Percentiles rank a stretch among this genome's conserved stretches.
Evolutionary conservation across 2,888 invertebrate genomes (phyloP).

Genomic region (Litoditis marina): DNA sequence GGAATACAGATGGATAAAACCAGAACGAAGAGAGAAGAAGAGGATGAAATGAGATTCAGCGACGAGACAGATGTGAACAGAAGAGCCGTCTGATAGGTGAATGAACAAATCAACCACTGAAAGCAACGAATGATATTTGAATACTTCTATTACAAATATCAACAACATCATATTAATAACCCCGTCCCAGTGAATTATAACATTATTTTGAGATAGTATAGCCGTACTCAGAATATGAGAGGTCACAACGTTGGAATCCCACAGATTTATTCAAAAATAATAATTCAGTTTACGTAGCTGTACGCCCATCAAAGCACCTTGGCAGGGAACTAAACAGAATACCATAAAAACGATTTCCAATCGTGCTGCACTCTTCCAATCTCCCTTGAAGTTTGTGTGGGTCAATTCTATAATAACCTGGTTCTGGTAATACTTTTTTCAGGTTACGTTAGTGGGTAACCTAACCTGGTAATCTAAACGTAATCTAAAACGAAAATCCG

Average conservation of each 20-base stretch:
- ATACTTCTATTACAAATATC: no score
- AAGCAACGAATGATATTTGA: conserved; percentile 64
- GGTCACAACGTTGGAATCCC: not conserved
- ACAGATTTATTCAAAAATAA: not conserved
- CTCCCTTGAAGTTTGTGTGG: no score
- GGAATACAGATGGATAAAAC: conserved; percentile 74
- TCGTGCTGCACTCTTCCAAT: no score
- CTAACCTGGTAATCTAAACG: no score
- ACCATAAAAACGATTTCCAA: no score
- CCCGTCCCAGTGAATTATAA: no score
- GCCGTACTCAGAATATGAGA: not conserved
- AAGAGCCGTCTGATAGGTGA: conserved; percentile 84
- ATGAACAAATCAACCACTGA: conserved; percentile 92
- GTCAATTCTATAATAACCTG: no score
- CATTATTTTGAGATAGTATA: no score
- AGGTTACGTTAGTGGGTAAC: no score
- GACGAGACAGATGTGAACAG: conserved; percentile 79
- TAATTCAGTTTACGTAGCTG: no score
- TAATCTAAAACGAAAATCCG: no score
- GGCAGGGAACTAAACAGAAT: not conserved
- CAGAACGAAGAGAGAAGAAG: conserved; percentile 83
- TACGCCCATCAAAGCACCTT: not conserved
- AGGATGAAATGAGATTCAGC: conserved; percentile 83
- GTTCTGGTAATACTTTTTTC: no score
- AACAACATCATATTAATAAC: not conserved